Base-by-base conservation (phyloP, 2,888 invertebrate genomes). In the Chymomyza caudatula region DNA sequence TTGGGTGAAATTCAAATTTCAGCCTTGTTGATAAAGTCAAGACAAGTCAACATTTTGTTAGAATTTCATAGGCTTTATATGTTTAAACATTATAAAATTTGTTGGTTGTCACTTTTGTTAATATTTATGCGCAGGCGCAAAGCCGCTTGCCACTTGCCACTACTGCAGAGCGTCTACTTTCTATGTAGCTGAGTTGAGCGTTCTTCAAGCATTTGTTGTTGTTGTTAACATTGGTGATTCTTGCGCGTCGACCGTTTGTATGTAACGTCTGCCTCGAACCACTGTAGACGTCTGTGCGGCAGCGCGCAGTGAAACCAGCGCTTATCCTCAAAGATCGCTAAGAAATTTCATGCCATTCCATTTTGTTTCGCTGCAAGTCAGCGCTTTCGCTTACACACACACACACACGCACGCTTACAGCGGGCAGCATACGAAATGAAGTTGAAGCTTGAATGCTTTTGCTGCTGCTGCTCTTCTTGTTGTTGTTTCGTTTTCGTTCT, bases 241-340 rank as follows among this genome's bases (percentile, higher is more conserved):
- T 85, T 84, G 83, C 83, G 83, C 86, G 83, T 71, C 75, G 77
- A 82, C 65, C 76, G 85, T 71, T 80, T 68, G 73, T 81, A 82
- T 84, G 88, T 87, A 87, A 77, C 88, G 88, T 87, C 85, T 85
- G 83, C 87, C 81, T 87, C 86, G 88, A 86, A 88, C 80, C 80
- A 84, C 88, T 77, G 82, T 82, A 77, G 81, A 88, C 89, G 89
- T 88, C 88, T 88, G 89, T 88, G 81, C 87, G 82, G 86, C 88
- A 87, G 85, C 86, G 86, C 74, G 76, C 83, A 82, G 80, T 83
- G 88, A 82, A 86, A 87, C 83, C 80, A 77, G 74, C 87, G 88
- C 88, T 88, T 88, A 88, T 88, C 88, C 88, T 88, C 85, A 76
- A 85, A 84, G 85, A 86, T 86, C 83, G 82, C 82, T 73, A 86